Percentiles rank a stretch among this genome's conserved stretches.
Evolutionary conservation across 2,113 vertebrate species (phyloP).

Genomic region (Lanius ludovicianus): DNA sequence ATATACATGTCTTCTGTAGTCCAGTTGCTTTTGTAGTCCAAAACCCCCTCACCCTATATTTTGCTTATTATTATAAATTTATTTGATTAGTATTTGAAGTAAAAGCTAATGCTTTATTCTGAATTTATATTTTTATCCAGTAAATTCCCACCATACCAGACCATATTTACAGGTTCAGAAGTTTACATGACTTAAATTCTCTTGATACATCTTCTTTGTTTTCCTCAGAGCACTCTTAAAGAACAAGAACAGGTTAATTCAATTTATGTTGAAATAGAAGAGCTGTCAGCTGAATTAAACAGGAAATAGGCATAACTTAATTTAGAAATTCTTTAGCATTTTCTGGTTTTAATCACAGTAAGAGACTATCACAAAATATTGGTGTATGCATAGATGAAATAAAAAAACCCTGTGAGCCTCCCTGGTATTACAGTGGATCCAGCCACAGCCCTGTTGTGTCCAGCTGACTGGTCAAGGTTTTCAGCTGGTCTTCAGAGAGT

Average conservation of each 20-base stretch:
- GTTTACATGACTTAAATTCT: neutral
- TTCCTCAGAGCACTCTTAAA: conserved; percentile 10
- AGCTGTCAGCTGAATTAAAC: conserved; percentile 43
- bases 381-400: neutral
- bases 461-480: neutral
- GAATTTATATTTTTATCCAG: neutral
- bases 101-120: neutral
- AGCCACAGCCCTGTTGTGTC: neutral
- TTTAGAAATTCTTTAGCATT: conserved; percentile 42
- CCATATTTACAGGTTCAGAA: neutral
- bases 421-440: neutral
- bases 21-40: neutral
- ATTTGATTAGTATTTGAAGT: neutral
- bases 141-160: neutral
- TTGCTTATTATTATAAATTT: neutral
- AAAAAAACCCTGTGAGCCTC: neutral
- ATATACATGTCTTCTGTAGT: neutral
- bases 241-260: conserved; percentile 19
- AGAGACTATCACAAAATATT: conserved; percentile 6
- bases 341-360: conserved; percentile 56
- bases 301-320: conserved; percentile 47
- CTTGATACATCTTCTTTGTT: neutral
- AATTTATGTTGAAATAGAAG: conserved; percentile 25
- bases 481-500: neutral
- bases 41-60: neutral